phyloP scores from a whole-genome alignment of 2,888 invertebrate genomes.

The Cerceris ruficornis region DNA sequence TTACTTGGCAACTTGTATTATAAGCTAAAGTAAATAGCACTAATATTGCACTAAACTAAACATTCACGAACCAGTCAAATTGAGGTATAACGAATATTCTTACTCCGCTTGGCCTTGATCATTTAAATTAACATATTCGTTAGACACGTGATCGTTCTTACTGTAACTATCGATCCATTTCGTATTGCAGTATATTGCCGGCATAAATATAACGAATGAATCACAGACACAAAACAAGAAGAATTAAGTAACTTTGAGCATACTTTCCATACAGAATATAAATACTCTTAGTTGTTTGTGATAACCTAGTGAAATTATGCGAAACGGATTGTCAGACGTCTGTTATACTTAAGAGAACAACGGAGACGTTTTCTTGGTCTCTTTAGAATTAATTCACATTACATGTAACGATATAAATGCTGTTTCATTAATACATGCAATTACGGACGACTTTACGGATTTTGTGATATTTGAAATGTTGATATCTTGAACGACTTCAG shows the following conservation, averaged over 20 bases:
- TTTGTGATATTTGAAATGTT: no score
- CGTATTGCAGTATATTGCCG: slow-evolving; percentile 8
- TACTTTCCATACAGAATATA: not conserved
- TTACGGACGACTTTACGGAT: no score
- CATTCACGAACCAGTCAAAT: slow-evolving; percentile 6
- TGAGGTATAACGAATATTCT: not conserved
- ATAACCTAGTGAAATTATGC: not conserved
- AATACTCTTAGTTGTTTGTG: not conserved
- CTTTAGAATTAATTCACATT: slow-evolving; percentile 12
- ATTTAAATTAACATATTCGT: not conserved
- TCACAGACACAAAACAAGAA: slow-evolving; percentile 39
- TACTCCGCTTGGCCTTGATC: not conserved
- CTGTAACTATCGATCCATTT: slow-evolving; percentile 12
- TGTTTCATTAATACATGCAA: no score
- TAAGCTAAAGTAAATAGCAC: slow-evolving; percentile 4
- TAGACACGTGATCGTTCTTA: not conserved
- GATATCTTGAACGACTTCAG: no score
- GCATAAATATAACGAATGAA: slow-evolving; percentile 39
- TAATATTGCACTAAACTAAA: slow-evolving; percentile 28
- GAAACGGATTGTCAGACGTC: slow-evolving; percentile 12
- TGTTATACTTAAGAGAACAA: slow-evolving; percentile 23
- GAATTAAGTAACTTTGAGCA: slow-evolving; percentile 1
- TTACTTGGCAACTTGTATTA: not conserved
- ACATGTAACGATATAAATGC: no score
- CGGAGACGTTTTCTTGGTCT: slow-evolving; percentile 17